phyloP scores from a whole-genome alignment of 2,113 vertebrate species.

The Tenrec ecaudatus region DNA sequence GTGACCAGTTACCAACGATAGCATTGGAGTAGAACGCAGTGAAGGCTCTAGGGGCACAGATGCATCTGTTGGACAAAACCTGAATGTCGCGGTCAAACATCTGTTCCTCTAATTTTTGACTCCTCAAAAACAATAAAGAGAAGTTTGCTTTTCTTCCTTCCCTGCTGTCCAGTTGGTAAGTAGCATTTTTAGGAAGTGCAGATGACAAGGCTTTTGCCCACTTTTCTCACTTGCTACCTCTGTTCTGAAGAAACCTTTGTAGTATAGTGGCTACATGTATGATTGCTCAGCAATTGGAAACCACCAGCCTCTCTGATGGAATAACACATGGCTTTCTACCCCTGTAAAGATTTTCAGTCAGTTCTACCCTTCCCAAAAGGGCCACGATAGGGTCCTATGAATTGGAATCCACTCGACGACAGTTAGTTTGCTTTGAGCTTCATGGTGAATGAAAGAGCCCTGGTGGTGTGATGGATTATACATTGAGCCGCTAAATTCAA shows the following conservation, averaged over 20 bases:
- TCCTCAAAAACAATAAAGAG: background rate
- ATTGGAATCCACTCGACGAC: too few relatives aligned
- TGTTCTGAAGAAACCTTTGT: background rate
- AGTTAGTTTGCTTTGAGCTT: too few relatives aligned
- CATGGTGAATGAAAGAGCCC: too few relatives aligned
- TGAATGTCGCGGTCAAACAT: background rate
- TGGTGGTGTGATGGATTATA: too few relatives aligned
- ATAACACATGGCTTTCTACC: too few relatives aligned
- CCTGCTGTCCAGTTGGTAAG: background rate
- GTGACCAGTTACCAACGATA: background rate
- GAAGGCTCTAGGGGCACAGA: background rate
- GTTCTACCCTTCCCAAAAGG: too few relatives aligned
- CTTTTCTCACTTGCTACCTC: background rate
- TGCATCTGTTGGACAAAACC: background rate
- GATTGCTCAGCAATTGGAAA: too few relatives aligned
- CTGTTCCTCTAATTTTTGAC: background rate
- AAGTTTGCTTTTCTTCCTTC: background rate
- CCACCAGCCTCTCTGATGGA: too few relatives aligned
- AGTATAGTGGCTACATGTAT: background rate
- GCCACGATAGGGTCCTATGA: too few relatives aligned
- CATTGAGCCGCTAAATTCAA: too few relatives aligned
- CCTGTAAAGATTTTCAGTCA: too few relatives aligned
- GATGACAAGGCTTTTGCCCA: background rate
- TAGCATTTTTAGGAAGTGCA: background rate
- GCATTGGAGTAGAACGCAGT: background rate